Percentiles rank a stretch among this genome's conserved stretches.
Conservation (phyloP, 2,797 vertebrate genomes). For the Clarias pachynema region DNA sequence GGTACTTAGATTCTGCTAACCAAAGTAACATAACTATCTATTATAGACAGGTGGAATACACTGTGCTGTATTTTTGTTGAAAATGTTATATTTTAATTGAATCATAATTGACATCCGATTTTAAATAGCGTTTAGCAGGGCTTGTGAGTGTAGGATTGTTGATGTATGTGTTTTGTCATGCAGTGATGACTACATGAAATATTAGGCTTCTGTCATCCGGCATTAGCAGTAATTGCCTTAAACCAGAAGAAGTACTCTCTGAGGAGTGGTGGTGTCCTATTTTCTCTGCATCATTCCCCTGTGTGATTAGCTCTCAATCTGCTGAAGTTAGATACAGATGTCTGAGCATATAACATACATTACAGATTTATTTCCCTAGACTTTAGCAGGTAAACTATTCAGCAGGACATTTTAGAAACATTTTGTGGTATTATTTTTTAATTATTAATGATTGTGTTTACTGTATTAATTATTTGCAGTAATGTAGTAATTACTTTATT, state of each 20-base stretch:
- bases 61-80: not conserved
- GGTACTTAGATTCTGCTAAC: not conserved
- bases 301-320: conserved; percentile 38
- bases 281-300: conserved; percentile 15
- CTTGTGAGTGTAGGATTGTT: not conserved
- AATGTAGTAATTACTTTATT: not conserved
- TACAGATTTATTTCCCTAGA: conserved; percentile 7
- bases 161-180: conserved; percentile 14
- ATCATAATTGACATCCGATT: not conserved
- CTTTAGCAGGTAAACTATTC: not conserved
- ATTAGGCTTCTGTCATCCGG: conserved; percentile 45
- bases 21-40: not conserved
- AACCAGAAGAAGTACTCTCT: conserved; percentile 36
- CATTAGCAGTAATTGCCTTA: conserved; percentile 46
- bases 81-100: not conserved
- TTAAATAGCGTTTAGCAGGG: not conserved
- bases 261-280: conserved; percentile 23
- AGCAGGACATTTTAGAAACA: not conserved
- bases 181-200: conserved; percentile 29
- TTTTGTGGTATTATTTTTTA: not conserved
- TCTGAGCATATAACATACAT: conserved; percentile 18
- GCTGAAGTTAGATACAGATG: conserved; percentile 29
- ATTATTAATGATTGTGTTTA: not conserved
- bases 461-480: not conserved
- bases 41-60: not conserved